Evolutionary conservation across 2,113 vertebrate genomes (phyloP), one percentile per base, ranked within the genome.

Genomic region (Pitta sordida): DNA sequence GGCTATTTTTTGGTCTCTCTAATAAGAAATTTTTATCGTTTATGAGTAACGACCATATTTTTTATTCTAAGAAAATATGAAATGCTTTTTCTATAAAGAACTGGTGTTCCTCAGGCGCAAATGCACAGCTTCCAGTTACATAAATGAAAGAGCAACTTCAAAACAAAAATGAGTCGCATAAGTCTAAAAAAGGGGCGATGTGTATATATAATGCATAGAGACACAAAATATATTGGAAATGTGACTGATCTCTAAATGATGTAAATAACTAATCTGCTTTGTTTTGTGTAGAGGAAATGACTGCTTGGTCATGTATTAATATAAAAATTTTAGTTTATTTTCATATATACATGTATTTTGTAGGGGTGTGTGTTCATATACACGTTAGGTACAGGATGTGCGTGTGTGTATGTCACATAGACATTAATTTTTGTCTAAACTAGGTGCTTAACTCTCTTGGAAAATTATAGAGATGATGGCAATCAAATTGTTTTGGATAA

Each of bases 81-180:
- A 90, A 46, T 30, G 22, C 10, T 80, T 15, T 92, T 74, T 26
- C 51, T 58, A 48, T 48, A 73, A 93, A 95, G 34, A 88, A 43
- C 24, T 77, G 60, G 10, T 41, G 43, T 44, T 96, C 84, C 64
- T 86, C 59, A 43, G 81, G 65, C 59, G 58, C 41, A 65, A 18
- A 30, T 5, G 30, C 52, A 73, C 70, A 93, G 69, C 30, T 85
- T 92, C 49, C 32, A 92, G 92, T 92, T 94, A 95, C 84, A 76
- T 29, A 97, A 96, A 96, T 96, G 62, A 91, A 76, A 65, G 26
- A 69, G 39, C 29, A 83, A 92, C 84, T 94, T 96, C 73, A 95
- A 94, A 96, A 93, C 73, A 94, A 80, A 85, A 83, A 77, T 62
- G 56, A 95, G 43, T 90, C 90, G 84, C 23, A 24, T 71, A 86